Evolutionary conservation across 2,113 vertebrate genomes (phyloP).

Genomic region (Saccopteryx leptura): DNA sequence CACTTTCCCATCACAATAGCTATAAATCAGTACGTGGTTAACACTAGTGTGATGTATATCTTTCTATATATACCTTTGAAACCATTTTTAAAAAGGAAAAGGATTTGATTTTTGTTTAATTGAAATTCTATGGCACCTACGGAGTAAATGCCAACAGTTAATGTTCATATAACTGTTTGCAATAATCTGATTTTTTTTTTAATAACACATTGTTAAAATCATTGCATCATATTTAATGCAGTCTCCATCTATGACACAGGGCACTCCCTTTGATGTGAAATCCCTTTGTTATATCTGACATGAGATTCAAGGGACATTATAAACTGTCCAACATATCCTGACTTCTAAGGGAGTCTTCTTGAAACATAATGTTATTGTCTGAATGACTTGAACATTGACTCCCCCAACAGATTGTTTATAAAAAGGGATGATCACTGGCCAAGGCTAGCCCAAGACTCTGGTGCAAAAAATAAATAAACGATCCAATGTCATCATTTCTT

Average conservation of each 20-base stretch:
- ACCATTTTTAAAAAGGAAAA: slow-evolving; percentile 8
- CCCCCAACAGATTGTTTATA: neutral
- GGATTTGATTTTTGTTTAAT: neutral
- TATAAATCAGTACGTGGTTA: neutral
- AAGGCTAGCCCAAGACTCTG: neutral
- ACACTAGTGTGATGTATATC: neutral
- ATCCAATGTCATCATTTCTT: no score
- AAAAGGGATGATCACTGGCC: neutral
- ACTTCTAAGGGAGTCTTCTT: neutral
- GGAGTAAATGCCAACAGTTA: slow-evolving; percentile 18
- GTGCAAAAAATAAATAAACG: neutral
- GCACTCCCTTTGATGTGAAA: neutral
- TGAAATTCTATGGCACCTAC: neutral
- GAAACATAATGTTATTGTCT: neutral
- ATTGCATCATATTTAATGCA: neutral
- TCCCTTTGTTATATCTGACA: neutral
- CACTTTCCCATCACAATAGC: neutral
- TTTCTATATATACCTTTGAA: neutral
- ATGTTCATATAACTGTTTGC: neutral
- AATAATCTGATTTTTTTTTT: neutral
- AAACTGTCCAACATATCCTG: neutral
- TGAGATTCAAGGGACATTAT: neutral
- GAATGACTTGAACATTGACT: neutral
- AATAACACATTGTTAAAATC: neutral
- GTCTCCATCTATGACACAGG: neutral